Conservation (phyloP, 1,140 invertebrate genomes). For the Glossosoma conforme region DNA sequence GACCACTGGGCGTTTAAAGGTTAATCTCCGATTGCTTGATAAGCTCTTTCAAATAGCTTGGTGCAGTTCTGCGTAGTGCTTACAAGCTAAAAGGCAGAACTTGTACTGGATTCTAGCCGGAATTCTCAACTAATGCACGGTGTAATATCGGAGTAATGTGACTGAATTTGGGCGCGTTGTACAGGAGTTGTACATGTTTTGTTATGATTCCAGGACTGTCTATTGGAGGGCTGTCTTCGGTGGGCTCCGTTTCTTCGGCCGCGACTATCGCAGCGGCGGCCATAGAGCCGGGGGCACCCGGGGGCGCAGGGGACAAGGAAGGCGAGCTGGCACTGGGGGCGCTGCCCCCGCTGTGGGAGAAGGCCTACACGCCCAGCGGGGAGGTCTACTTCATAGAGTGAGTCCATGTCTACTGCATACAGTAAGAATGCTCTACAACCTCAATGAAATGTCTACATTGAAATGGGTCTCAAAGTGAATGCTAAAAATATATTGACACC, state of each 20-base stretch:
- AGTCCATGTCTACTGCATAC: too few relatives aligned
- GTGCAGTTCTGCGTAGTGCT: too few relatives aligned
- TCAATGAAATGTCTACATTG: too few relatives aligned
- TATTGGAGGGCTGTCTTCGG: slow-evolving; percentile 15
- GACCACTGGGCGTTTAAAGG: too few relatives aligned
- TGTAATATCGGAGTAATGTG: neutral
- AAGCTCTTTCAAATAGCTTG: too few relatives aligned
- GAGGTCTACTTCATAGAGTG: slow-evolving; percentile 98
- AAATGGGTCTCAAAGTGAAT: too few relatives aligned
- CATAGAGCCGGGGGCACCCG: slow-evolving; percentile 12
- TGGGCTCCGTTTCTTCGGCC: slow-evolving; percentile 25
- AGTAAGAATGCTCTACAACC: too few relatives aligned
- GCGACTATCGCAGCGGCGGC: slow-evolving; percentile 25
- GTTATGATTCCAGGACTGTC: neutral
- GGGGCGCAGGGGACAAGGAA: slow-evolving; percentile 34
- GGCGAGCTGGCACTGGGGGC: slow-evolving; percentile 67
- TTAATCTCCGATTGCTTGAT: too few relatives aligned
- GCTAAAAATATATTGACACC: too few relatives aligned
- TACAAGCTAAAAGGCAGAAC: neutral
- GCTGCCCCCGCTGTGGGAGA: slow-evolving; percentile 93
- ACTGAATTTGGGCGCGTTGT: neutral
- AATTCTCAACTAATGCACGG: neutral
- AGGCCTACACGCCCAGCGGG: slow-evolving; percentile 92
- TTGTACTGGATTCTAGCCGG: neutral
- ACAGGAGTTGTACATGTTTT: neutral